phyloP scores from a whole-genome alignment of 2,888 invertebrate species.

The Petrolisthes cinctipes region DNA sequence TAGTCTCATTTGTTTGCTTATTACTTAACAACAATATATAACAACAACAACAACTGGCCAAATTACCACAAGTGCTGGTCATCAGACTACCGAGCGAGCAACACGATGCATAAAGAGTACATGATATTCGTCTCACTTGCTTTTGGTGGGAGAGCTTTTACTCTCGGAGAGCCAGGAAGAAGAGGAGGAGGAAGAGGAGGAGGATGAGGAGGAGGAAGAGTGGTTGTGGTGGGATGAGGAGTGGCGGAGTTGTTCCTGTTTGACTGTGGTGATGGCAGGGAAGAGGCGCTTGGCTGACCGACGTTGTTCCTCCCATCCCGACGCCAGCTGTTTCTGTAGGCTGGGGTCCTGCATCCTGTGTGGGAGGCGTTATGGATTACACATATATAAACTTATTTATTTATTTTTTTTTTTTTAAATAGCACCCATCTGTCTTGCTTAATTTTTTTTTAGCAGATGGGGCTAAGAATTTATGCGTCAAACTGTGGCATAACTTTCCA shows the following conservation, averaged over 20 bases:
- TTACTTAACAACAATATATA: background rate
- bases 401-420: background rate
- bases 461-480: background rate
- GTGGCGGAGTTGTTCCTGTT: background rate
- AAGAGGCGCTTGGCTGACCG: conserved; percentile 45
- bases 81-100: background rate
- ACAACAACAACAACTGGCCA: background rate
- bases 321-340: conserved; percentile 50
- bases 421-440: background rate
- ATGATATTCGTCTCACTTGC: conserved; percentile 56
- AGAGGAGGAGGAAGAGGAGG: conserved; percentile 16
- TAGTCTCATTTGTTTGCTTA: too few species aligned
- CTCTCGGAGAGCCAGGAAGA: conserved; percentile 26
- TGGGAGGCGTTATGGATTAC: background rate
- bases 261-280: background rate
- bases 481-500: background rate
- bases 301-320: conserved; percentile 53
- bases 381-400: background rate
- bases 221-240: background rate
- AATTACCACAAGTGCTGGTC: background rate
- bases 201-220: conserved; percentile 22
- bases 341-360: conserved; percentile 48
- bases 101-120: background rate
- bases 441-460: background rate
- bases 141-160: conserved; percentile 44